phyloP scores from a whole-genome alignment of 1,140 invertebrate species.

The Saccostrea glomerata region DNA sequence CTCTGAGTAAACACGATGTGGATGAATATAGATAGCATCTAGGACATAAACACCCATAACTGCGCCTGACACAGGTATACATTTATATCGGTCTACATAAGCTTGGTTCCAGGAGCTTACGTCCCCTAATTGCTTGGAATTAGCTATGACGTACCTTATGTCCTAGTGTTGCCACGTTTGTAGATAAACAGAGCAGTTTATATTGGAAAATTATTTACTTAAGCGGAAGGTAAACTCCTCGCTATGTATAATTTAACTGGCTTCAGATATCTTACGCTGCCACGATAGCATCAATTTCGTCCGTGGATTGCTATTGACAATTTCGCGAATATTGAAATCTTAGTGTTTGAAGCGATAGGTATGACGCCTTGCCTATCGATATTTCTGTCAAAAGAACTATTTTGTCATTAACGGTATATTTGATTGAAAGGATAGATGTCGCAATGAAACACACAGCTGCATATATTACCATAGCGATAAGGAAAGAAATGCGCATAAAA shows the following conservation, averaged over 20 bases:
- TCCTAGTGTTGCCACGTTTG: background rate
- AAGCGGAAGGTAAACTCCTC: slow-evolving; percentile 27
- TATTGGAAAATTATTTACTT: slow-evolving; percentile 37
- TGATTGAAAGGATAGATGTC: slow-evolving; percentile 38
- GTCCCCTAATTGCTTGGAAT: background rate
- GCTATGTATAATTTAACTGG: background rate
- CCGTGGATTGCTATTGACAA: slow-evolving; percentile 19
- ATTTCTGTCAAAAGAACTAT: slow-evolving; percentile 29
- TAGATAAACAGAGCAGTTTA: slow-evolving; percentile 24
- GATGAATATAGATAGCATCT: background rate
- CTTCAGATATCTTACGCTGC: slow-evolving; percentile 15
- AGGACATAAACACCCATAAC: background rate
- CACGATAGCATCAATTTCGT: slow-evolving; percentile 23
- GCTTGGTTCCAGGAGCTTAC: background rate
- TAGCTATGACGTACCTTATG: slow-evolving; percentile 7
- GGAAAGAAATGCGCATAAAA: slow-evolving; percentile 18
- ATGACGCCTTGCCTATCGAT: slow-evolving; percentile 25
- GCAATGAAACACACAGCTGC: slow-evolving; percentile 22
- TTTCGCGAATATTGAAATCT: slow-evolving; percentile 29
- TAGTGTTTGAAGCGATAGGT: slow-evolving; percentile 33
- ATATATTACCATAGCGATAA: slow-evolving; percentile 32
- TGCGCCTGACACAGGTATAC: background rate
- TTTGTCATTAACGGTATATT: slow-evolving; percentile 31
- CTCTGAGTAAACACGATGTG: background rate
- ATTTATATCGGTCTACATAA: background rate